These are phyloP conservation scores for Tillus elongatus DNA, from an alignment of 2,888 invertebrate species.

Conservation along the genomic window DNA sequence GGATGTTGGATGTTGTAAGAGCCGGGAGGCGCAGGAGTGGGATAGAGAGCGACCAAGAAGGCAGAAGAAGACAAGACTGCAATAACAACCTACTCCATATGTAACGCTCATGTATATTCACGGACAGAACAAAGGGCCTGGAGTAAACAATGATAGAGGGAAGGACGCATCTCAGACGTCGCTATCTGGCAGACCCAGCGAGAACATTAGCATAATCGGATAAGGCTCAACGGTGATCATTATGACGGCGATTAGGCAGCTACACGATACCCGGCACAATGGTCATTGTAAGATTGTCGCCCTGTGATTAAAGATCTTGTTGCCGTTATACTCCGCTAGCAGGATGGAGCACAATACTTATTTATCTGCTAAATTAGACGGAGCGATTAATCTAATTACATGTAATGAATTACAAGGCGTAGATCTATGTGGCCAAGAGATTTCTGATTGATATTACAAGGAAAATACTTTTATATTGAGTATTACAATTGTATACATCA, in stretches of 20 bases:
- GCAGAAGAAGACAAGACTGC: slow-evolving; percentile 26
- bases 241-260: slow-evolving; percentile 36
- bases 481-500: no score
- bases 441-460: no score
- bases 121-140: slow-evolving; percentile 38
- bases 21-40: no score
- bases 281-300: no score
- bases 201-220: slow-evolving; percentile 42
- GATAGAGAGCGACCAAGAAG: slow-evolving; percentile 16
- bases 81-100: slow-evolving; percentile 42
- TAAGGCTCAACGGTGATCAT: slow-evolving; percentile 35
- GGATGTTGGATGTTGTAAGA: not conserved
- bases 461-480: no score
- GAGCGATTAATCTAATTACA: no score
- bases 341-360: no score
- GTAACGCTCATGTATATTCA: slow-evolving; percentile 44
- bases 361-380: no score
- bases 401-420: no score
- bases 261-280: slow-evolving; percentile 26
- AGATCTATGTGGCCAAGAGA: no score
- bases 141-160: slow-evolving; percentile 40
- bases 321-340: no score
- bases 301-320: no score
- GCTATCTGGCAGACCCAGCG: slow-evolving; percentile 38
- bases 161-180: slow-evolving; percentile 24